These are phyloP conservation scores for Temnothorax nylanderi DNA, from an alignment of 1,140 invertebrate species.

Conservation along the genomic window DNA sequence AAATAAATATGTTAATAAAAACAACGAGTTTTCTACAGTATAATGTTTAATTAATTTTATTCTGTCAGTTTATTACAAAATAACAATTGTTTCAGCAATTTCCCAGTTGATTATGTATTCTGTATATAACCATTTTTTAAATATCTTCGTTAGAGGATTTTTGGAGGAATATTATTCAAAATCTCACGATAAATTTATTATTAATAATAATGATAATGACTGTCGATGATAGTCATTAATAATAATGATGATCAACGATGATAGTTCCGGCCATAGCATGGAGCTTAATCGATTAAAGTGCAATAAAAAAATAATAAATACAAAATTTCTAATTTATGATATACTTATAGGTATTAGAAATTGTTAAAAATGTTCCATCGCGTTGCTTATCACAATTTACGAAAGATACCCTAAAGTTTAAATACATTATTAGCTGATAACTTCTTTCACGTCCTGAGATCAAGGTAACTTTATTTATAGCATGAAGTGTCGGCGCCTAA, in stretches of 20 bases:
- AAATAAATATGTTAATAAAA: neutral
- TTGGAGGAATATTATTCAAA: neutral
- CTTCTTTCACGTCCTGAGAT: neutral
- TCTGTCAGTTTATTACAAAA: neutral
- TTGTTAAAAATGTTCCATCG: neutral
- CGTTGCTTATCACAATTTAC: neutral
- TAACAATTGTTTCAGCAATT: neutral
- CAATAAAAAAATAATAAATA: neutral
- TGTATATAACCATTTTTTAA: neutral
- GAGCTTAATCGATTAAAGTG: neutral
- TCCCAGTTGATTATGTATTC: neutral
- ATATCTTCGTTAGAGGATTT: neutral
- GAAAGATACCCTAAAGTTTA: neutral
- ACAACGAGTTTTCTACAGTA: neutral
- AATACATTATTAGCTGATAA: neutral
- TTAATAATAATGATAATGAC: neutral
- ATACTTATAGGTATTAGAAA: neutral
- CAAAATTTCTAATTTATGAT: neutral
- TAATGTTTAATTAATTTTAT: neutral
- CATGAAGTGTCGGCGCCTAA: neutral
- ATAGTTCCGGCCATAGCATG: neutral
- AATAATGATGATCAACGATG: too few species aligned
- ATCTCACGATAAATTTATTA: neutral
- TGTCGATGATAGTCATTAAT: neutral
- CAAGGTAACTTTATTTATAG: neutral